Base-by-base conservation (phyloP, 2,797 vertebrate genomes). In the Tauraco hartlaubi region DNA sequence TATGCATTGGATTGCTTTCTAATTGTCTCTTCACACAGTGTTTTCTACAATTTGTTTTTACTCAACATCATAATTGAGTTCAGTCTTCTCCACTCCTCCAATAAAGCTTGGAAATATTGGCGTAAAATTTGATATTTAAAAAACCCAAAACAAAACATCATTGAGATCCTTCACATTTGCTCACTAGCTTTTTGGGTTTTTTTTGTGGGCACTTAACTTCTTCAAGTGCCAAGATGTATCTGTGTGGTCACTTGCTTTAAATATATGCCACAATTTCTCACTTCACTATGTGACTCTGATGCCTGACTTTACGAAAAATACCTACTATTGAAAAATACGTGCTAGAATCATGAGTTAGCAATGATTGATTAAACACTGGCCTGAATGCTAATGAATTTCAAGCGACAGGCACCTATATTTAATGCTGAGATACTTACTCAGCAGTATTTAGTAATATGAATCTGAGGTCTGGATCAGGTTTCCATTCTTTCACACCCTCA, bases 181-280 rank as follows among this genome's bases (percentile, higher is more conserved):
- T 78, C 13, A 22, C 5, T n/a, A 39, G 9, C 2, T 78, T 67
- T 63, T 16, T 8, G 28, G 10, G 0, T 0, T 28, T n/a, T 21
- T 62, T 90, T 20, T 25, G 15, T 49, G 52, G 23, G 7, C 16
- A 15, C 12, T 44, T 21, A 59, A 31, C 12, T 72, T 83, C 15
- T 37, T 69, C 46, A 64, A 58, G 25, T 48, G n/a, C 48, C 0
- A 2, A 85, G 18, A 20, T 5, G 5, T 21, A 35, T 9, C 23
- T 74, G 15, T 21, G 15, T 26, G 33, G 12, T 20, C 3, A 25
- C 35, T 83, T 71, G 18, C n/a, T 77, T 90, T 52, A 87, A 87
- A 55, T 7, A 37, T 17, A 51, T n/a, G 6, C 25, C 46, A 52
- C 21, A 66, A 18, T 76, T 87, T 85, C 81, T 55, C 29, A 33